phyloP scores from a whole-genome alignment of 2,888 invertebrate species.

The Orthosia incerta region DNA sequence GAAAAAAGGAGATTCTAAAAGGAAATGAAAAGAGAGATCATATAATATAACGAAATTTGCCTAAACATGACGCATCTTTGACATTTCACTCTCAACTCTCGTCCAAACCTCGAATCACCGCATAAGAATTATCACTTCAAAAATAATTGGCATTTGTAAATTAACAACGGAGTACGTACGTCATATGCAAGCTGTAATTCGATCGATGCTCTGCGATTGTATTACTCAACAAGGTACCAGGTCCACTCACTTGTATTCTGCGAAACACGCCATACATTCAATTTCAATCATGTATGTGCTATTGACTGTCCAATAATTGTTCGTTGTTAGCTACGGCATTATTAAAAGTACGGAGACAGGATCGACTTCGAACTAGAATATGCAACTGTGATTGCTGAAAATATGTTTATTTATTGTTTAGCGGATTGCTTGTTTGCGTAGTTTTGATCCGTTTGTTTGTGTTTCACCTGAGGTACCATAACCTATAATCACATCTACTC shows the following conservation, averaged over 20 bases:
- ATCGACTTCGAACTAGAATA: conserved; percentile 35
- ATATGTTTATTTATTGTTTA: conserved; percentile 8
- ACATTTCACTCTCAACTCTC: too few relatives aligned
- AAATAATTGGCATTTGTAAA: conserved; percentile 22
- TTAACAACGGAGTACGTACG: conserved; percentile 26
- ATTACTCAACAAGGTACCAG: conserved; percentile 56
- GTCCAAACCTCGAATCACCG: too few relatives aligned
- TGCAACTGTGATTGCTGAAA: conserved; percentile 7
- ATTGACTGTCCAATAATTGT: conserved; percentile 43
- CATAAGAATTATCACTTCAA: too few relatives aligned
- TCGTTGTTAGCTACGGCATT: conserved; percentile 37
- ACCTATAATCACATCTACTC: too few relatives aligned
- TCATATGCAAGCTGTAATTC: conserved; percentile 65
- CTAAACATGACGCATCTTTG: too few relatives aligned
- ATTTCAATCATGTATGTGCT: conserved; percentile 36
- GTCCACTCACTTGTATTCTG: conserved; percentile 33
- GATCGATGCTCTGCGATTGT: conserved; percentile 66
- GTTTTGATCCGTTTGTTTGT: background rate
- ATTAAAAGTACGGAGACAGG: conserved; percentile 37
- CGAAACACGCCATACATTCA: conserved; percentile 44
- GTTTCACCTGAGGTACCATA: background rate
- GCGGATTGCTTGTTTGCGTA: background rate
- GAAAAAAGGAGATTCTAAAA: too few relatives aligned
- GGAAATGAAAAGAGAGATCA: too few relatives aligned
- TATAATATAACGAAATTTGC: too few relatives aligned